phyloP scores from a whole-genome alignment of 2,113 vertebrate genomes.

The Gulo gulo region DNA sequence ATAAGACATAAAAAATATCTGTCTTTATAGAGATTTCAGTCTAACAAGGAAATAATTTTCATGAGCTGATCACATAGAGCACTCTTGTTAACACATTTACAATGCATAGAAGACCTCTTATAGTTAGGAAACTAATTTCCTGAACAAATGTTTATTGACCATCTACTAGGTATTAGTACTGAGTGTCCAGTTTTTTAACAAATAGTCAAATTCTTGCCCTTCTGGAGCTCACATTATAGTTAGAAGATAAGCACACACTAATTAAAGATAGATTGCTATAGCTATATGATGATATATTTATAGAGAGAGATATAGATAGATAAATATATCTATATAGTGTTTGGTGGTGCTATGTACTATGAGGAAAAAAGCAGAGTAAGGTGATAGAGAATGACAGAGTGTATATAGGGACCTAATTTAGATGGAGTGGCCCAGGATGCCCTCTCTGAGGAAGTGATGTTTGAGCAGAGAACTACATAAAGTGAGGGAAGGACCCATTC shows the following conservation, averaged over 20 bases:
- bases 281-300: too few relatives aligned
- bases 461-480: conserved; percentile 1
- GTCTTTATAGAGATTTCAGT: background rate
- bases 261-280: background rate
- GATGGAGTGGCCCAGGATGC: background rate
- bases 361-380: background rate
- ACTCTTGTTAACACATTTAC: background rate
- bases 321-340: background rate
- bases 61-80: background rate
- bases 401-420: background rate
- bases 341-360: background rate
- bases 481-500: background rate
- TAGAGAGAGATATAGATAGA: too few relatives aligned
- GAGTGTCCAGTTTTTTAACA: background rate
- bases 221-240: background rate
- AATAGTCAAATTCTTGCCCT: background rate
- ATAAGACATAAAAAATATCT: background rate
- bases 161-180: background rate
- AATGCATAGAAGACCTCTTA: background rate
- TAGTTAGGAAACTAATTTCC: background rate
- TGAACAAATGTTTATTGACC: background rate
- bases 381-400: background rate
- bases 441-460: background rate
- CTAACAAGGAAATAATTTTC: background rate
- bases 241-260: background rate